Conservation (phyloP, 2,113 vertebrate genomes). For the Prolemur simus region DNA sequence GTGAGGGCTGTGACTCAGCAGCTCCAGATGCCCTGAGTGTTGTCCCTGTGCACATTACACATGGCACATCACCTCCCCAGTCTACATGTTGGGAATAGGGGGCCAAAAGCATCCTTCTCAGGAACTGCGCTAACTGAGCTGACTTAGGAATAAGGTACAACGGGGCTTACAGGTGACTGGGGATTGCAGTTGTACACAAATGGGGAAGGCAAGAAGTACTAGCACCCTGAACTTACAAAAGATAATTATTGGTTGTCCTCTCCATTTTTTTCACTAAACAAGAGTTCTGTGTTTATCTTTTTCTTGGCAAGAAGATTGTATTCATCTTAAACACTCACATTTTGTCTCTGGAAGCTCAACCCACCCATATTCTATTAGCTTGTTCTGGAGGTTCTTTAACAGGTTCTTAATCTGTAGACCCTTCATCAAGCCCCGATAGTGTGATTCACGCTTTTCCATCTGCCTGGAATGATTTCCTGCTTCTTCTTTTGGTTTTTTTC, state of each 20-base stretch:
- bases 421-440: neutral
- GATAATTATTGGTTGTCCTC: neutral
- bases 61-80: neutral
- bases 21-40: neutral
- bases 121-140: neutral
- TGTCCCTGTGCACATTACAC: rapidly evolving
- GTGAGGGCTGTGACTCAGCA: neutral
- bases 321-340: neutral
- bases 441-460: neutral
- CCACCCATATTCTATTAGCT: neutral
- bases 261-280: neutral
- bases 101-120: neutral
- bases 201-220: neutral
- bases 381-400: neutral
- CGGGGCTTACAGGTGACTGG: neutral
- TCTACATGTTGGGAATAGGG: neutral
- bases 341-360: neutral
- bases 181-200: too few relatives aligned
- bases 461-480: neutral
- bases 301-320: neutral
- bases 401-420: neutral
- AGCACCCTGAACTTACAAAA: neutral
- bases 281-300: neutral
- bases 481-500: neutral
- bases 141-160: neutral